Evolutionary conservation across 1,140 invertebrate genomes (phyloP), one percentile per base, ranked within the genome.

Genomic region (Diabrotica virgifera): DNA sequence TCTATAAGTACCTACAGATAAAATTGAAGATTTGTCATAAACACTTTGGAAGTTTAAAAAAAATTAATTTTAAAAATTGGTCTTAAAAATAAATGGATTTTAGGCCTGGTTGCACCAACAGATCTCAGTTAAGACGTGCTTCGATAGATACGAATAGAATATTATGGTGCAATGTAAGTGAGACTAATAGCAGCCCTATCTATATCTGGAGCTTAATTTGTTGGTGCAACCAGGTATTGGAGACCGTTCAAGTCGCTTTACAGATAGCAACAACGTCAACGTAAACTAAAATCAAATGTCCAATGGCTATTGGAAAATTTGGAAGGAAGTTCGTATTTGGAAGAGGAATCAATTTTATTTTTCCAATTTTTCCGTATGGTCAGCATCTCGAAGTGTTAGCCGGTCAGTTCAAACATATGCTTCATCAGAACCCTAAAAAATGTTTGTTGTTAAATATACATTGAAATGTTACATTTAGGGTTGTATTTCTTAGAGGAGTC

Each of bases 381-480:
- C 5, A 81, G 81, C 66, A 83, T 80, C 5, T 83, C 80, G 69
- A 85, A 85, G 65, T 84, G 82, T 10, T 82, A 80, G 71, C 84
- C 81, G 13, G 80, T 82, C 37, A 84, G 70, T 13, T 82, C 82
- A 36, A 82, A 65, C 50, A 77, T 73, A 61, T 83, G 79, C 70
- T 84, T 83, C 37, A 85, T 65, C 57, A 82, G 67, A 63, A 80
- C 69, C 82, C 82, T 82, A 46, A 2, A 71, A 61, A 62, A 57
- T 24, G 11, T 62, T 1, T 24, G 4, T 24, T 24, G 24, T 24
- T 24, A 24, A 24, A 24, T n/a, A n/a, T n/a, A n/a, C n/a, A n/a
- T n/a, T n/a, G n/a, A n/a, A n/a, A n/a, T n/a, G n/a, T n/a, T n/a
- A 24, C n/a, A n/a, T n/a, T n/a, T n/a, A n/a, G n/a, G n/a, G n/a